Conservation (phyloP, 2,797 vertebrate genomes). For the Hirundo rustica region DNA sequence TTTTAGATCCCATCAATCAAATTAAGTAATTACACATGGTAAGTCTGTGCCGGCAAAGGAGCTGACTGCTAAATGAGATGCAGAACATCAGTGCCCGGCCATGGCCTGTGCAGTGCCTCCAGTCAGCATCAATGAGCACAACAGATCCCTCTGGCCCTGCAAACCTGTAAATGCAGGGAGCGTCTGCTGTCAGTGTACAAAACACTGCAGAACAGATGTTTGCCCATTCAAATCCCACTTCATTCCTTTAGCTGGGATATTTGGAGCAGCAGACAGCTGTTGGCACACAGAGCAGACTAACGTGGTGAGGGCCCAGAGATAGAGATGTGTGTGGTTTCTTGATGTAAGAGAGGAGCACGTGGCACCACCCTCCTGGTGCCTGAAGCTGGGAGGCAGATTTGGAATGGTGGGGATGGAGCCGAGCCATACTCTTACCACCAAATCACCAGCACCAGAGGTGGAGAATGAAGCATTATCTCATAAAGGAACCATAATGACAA, state of each 20-base stretch:
- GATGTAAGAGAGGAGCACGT: not conserved
- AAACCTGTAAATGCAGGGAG: not conserved
- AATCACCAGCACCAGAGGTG: not conserved
- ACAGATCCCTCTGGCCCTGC: not conserved
- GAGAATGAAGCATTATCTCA: not conserved
- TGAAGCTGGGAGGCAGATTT: not conserved
- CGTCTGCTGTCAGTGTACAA: not conserved
- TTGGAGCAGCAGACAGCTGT: not conserved
- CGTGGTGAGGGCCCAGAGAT: not conserved
- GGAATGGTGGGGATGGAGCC: not conserved
- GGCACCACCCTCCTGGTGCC: not conserved
- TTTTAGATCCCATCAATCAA: slow-evolving; percentile 9
- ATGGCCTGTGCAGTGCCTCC: not conserved
- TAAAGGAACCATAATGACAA: not conserved
- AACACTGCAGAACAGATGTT: not conserved
- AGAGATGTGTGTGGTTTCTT: not conserved
- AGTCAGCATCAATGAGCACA: not conserved
- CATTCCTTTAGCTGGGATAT: not conserved
- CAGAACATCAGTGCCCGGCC: not conserved
- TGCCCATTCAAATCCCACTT: not conserved
- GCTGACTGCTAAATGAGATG: not conserved
- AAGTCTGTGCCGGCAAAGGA: not conserved
- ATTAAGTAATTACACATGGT: not conserved
- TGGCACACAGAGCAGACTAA: not conserved
- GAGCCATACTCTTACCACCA: not conserved